Base-by-base conservation (phyloP, 1,140 invertebrate species). In the Myzus persicae region DNA sequence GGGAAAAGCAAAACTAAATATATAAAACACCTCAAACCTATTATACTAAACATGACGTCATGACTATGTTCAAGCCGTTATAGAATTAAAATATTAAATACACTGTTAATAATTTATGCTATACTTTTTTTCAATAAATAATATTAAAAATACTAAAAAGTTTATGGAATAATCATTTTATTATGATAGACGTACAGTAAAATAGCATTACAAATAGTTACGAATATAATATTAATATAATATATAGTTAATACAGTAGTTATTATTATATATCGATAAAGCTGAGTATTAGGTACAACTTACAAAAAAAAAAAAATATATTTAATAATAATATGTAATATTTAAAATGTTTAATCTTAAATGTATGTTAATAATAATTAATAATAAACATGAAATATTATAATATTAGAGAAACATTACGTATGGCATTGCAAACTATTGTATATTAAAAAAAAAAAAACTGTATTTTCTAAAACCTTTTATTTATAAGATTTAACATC, bases 101-200 rank as follows among this genome's bases (percentile, higher is more conserved):
- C 54, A 31, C 26, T 59, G 54, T 31, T 8, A 59, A 59, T 59
- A 59, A 59, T 59, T 59, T 59, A 54, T 26, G 8, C 31, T 59
- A 59, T 11, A 59, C 1, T 9, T 59, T 59, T 26, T 59, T 59
- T 59, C 1, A n/a, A 76, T 76, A n/a, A n/a, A n/a, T 26, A 84
- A 42, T 84, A 14, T 42, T 42, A 26, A 31, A 44, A 89, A 89
- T 26, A 89, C 46, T 40, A 40, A 48, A 51, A 48, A 38, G 2
- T 31, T 92, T 82, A 92, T 81, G 90, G 90, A 92, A 92, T 92
- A 85, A 93, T 85, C n/a, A 85, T 93, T 93, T 85, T 84, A 51
- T 54, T 93, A 22, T 24, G 24, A 91, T 82, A 82, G 22, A 91
- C 42, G 3, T 91, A 91, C 67, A 93, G 22, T 93, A 54, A 85